Conservation (phyloP, 2,888 invertebrate genomes). For the Oligia fasciuncula region DNA sequence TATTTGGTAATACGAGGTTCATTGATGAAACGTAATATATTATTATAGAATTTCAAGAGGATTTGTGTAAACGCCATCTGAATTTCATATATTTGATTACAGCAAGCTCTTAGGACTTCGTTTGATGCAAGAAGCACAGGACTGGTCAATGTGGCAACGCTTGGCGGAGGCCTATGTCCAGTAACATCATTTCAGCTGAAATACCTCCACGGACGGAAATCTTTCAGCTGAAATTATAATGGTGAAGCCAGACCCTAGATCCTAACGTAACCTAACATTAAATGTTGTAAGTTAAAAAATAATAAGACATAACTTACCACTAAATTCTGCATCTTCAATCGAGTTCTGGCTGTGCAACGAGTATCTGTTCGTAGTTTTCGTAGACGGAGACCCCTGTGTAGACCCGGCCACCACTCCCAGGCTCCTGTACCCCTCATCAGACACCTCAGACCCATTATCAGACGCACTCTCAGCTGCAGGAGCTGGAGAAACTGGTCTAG, state of each 20-base stretch:
- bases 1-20: slow-evolving; percentile 18
- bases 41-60: neutral
- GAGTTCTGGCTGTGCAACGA: slow-evolving; percentile 93
- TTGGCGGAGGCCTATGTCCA: neutral
- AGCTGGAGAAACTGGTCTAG: slow-evolving; percentile 89
- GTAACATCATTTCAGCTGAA: too few species aligned
- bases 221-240: too few species aligned
- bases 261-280: too few species aligned
- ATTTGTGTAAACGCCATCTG: neutral
- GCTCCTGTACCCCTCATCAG: slow-evolving; percentile 96
- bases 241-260: too few species aligned
- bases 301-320: slow-evolving; percentile 86
- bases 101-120: neutral
- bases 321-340: slow-evolving; percentile 93
- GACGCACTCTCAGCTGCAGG: slow-evolving; percentile 91
- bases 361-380: slow-evolving; percentile 91
- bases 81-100: slow-evolving; percentile 3
- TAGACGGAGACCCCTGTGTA: slow-evolving; percentile 86
- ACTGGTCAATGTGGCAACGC: neutral
- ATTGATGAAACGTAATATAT: slow-evolving; percentile 14
- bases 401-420: slow-evolving; percentile 91
- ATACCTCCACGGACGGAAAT: too few species aligned
- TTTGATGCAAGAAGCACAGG: neutral
- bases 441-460: slow-evolving; percentile 95
- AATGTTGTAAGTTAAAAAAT: neutral